Percentiles rank a stretch among this genome's conserved stretches.
phyloP scores from a whole-genome alignment of 2,113 vertebrate genomes.

The Plecturocebus donacophilus region DNA sequence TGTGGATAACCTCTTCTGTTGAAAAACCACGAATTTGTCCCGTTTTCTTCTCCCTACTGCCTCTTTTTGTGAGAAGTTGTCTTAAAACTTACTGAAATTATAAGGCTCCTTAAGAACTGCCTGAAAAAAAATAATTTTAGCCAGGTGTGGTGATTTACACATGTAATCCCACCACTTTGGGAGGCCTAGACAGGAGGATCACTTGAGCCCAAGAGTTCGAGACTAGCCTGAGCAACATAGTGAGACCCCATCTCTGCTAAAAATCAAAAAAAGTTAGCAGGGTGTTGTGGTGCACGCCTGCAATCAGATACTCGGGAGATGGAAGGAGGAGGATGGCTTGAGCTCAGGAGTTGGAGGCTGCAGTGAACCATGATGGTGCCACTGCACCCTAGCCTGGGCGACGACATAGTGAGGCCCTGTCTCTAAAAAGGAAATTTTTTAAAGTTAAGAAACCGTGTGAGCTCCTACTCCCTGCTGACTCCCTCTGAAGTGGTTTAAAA shows the following conservation, averaged over 20 bases:
- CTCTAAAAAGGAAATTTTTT: too few species aligned
- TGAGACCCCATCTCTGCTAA: neutral
- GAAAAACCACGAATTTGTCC: neutral
- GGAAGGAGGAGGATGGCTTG: neutral
- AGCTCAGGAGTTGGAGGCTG: neutral
- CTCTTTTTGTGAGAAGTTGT: neutral
- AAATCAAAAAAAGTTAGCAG: neutral
- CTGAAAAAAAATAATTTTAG: neutral
- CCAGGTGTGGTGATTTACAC: neutral
- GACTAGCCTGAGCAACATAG: neutral
- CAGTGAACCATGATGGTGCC: too few species aligned
- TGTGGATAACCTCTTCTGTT: neutral
- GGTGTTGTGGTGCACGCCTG: neutral
- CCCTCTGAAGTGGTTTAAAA: neutral
- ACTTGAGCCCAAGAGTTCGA: neutral
- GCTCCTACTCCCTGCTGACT: neutral
- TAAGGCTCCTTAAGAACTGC: neutral
- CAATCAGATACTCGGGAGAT: neutral
- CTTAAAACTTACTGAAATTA: neutral
- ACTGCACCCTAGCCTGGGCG: too few species aligned
- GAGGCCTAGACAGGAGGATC: neutral
- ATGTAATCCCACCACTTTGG: neutral
- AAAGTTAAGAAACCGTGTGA: neutral
- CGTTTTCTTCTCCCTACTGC: neutral
- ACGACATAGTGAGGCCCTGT: too few species aligned